Evolutionary conservation across 2,797 vertebrate genomes (phyloP).

Genomic region (Heliangelus exortis): DNA sequence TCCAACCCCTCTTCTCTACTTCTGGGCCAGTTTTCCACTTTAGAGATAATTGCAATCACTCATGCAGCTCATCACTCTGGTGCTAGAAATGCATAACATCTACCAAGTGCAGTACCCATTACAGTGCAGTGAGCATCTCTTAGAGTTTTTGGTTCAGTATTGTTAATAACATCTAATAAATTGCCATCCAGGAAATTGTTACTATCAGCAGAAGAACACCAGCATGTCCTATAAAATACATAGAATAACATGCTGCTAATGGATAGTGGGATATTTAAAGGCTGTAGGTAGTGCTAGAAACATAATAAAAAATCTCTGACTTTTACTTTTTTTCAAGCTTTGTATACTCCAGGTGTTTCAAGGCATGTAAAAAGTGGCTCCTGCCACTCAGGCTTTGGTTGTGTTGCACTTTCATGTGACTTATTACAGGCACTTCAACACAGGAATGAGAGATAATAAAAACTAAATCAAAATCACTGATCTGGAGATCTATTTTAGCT

Average conservation of each 20-base stretch:
- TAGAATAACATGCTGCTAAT: background rate
- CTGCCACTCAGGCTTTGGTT: background rate
- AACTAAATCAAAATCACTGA: background rate
- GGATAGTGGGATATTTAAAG: background rate
- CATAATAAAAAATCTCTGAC: background rate
- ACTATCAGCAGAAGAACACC: background rate
- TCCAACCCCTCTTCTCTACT: background rate
- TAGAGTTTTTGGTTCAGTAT: background rate
- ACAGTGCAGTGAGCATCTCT: background rate
- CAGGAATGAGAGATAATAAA: background rate
- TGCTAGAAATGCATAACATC: background rate
- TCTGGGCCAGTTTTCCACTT: slow-evolving; percentile 25
- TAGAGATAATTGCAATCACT: background rate
- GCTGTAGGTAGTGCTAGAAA: background rate
- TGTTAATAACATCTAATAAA: slow-evolving; percentile 14
- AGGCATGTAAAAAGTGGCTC: background rate
- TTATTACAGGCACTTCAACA: background rate
- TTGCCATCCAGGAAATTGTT: background rate
- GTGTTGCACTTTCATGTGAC: background rate
- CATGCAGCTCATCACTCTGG: background rate
- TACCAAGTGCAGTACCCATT: background rate
- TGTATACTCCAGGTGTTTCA: background rate
- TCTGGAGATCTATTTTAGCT: background rate
- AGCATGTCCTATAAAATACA: background rate
- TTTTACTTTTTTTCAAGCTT: background rate